Percentiles rank a stretch among this genome's conserved stretches.
These are phyloP conservation scores for Tetranychus truncatus DNA, from an alignment of 2,888 invertebrate species.

Conservation along the genomic window DNA sequence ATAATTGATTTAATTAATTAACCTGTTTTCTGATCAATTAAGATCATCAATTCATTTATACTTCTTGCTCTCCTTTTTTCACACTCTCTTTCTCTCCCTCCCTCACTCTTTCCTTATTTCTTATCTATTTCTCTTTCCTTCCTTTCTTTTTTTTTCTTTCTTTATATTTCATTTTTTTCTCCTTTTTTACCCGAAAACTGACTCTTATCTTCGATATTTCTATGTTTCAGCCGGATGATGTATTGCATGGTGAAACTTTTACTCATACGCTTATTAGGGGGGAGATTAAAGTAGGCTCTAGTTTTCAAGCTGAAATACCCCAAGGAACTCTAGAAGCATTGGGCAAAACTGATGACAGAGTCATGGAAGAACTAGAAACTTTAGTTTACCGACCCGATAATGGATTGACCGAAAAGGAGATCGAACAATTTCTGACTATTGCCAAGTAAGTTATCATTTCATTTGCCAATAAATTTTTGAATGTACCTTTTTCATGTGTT, in stretches of 20 bases:
- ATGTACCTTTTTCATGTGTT: no score
- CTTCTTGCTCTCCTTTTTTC: background rate
- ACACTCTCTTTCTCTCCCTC: conserved; percentile 3
- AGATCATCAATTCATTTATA: no score
- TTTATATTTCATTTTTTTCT: background rate
- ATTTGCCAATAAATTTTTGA: background rate
- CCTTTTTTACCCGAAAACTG: background rate
- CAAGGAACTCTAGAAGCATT: conserved; percentile 32
- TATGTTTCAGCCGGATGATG: background rate
- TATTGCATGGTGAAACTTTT: background rate
- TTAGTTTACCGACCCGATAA: conserved; percentile 87
- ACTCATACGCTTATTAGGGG: conserved; percentile 36
- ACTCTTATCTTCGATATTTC: no score
- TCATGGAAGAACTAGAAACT: conserved; percentile 60
- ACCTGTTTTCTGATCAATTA: no score
- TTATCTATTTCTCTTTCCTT: background rate
- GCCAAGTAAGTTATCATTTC: conserved; percentile 35
- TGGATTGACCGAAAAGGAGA: conserved; percentile 75
- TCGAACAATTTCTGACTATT: conserved; percentile 90
- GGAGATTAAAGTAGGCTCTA: conserved; percentile 72
- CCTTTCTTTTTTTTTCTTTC: background rate
- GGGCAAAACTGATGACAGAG: conserved; percentile 49
- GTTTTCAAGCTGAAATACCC: conserved; percentile 88
- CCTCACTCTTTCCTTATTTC: conserved; percentile 2
- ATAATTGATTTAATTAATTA: no score